Evolutionary conservation across 2,113 vertebrate genomes (phyloP).

Genomic region (Cromileptes altivelis): DNA sequence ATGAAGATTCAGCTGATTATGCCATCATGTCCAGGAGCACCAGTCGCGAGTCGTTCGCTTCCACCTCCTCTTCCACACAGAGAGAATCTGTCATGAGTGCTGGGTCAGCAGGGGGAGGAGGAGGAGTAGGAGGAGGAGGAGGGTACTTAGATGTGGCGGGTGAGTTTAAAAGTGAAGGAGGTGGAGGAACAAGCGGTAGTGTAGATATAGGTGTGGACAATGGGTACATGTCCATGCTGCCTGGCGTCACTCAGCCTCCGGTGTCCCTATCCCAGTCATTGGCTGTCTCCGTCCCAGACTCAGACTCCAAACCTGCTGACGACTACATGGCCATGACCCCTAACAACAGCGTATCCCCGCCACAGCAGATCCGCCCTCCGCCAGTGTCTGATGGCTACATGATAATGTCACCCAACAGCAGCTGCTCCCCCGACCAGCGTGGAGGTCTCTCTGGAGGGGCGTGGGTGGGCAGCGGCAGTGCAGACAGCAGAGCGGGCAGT

Average conservation of each 20-base stretch:
- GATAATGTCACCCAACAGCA: conserved; percentile 87
- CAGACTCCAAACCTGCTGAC: conserved; percentile 76
- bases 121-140: conserved; percentile 71
- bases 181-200: conserved; percentile 41
- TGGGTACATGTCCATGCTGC: conserved; percentile 87
- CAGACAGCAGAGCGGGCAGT: conserved; percentile 77
- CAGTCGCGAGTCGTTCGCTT: conserved; percentile 80
- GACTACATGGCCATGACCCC: conserved; percentile 89
- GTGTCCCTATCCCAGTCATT: conserved; percentile 73
- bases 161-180: conserved; percentile 74
- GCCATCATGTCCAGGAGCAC: conserved; percentile 80
- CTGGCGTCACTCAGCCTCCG: conserved; percentile 80
- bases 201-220: conserved; percentile 78
- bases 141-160: conserved; percentile 81
- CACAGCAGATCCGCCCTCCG: conserved; percentile 81
- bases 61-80: conserved; percentile 64
- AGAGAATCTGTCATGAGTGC: conserved; percentile 59
- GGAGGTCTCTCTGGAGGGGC: conserved; percentile 65
- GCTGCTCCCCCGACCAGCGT: conserved; percentile 86
- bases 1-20: conserved; percentile 80
- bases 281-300: conserved; percentile 77
- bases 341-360: conserved; percentile 85
- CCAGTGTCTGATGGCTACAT: conserved; percentile 84
- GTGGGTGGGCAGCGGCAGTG: conserved; percentile 81
- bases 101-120: conserved; percentile 59